phyloP scores from a whole-genome alignment of 2,888 invertebrate genomes.

The Lycocerus yunnanus region DNA sequence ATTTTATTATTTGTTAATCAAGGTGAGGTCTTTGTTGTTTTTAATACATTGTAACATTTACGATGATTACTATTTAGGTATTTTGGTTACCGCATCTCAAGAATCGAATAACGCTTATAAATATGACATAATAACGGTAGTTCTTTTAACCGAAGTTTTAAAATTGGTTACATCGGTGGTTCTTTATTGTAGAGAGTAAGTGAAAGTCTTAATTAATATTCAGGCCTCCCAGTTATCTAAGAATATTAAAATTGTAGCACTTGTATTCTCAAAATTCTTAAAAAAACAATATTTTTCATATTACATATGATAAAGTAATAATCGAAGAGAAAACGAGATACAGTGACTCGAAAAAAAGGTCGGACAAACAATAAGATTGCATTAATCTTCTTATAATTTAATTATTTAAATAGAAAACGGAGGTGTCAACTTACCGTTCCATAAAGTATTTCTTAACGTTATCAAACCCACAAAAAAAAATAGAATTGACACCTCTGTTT shows the following conservation, averaged over 20 bases:
- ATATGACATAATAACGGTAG: slow-evolving; percentile 88
- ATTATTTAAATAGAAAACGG: too few species aligned
- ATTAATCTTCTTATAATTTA: too few species aligned
- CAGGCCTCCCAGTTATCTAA: neutral
- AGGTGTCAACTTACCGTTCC: too few species aligned
- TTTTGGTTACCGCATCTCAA: slow-evolving; percentile 90
- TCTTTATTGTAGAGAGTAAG: slow-evolving; percentile 74
- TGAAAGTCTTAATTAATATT: slow-evolving; percentile 26
- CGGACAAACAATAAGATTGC: too few species aligned
- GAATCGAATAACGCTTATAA: slow-evolving; percentile 77
- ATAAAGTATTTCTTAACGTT: too few species aligned
- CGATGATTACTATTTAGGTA: slow-evolving; percentile 65
- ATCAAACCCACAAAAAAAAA: too few species aligned
- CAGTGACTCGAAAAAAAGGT: too few species aligned
- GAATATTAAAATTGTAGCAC: neutral
- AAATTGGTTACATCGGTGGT: slow-evolving; percentile 76
- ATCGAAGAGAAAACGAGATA: too few species aligned
- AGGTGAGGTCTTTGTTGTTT: slow-evolving; percentile 61
- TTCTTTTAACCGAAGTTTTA: slow-evolving; percentile 83
- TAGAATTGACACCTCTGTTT: too few species aligned
- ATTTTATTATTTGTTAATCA: slow-evolving; percentile 90
- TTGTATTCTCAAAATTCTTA: too few species aligned
- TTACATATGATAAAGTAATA: too few species aligned
- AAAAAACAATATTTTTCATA: too few species aligned
- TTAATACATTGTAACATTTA: neutral